phyloP scores from a whole-genome alignment of 2,888 invertebrate species.

The Rhagonycha fulva region DNA sequence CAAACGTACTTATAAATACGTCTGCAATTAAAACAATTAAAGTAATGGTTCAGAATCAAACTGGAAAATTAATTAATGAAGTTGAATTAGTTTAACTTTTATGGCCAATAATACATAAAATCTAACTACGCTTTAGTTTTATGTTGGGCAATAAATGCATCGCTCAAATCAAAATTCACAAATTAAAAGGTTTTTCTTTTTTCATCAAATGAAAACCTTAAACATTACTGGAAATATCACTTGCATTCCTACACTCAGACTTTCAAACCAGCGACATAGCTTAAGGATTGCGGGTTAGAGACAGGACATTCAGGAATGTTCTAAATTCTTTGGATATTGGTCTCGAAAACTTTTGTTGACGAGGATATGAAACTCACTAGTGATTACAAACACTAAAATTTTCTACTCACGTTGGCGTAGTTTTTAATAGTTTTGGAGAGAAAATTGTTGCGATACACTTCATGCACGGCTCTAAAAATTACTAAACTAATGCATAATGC shows the following conservation, averaged over 20 bases:
- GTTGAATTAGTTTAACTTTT: neutral
- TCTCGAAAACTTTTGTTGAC: slow-evolving; percentile 31
- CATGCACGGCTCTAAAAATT: neutral
- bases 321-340: slow-evolving; percentile 44
- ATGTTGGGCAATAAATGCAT: neutral
- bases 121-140: neutral
- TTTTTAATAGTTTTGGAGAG: neutral
- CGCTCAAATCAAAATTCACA: slow-evolving; percentile 13
- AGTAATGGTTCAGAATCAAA: neutral
- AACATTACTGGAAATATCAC: slow-evolving; percentile 44
- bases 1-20: neutral
- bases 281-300: slow-evolving; percentile 49
- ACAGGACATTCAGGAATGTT: slow-evolving; percentile 48
- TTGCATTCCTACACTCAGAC: slow-evolving; percentile 43
- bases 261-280: slow-evolving; percentile 44
- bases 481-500: neutral
- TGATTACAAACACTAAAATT: slow-evolving; percentile 1
- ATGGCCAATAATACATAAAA: neutral
- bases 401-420: neutral
- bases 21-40: slow-evolving; percentile 2
- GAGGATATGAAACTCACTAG: slow-evolving; percentile 28
- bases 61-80: neutral
- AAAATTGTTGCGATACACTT: neutral
- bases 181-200: slow-evolving; percentile 11
- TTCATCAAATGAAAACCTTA: slow-evolving; percentile 26